Evolutionary conservation across 2,113 vertebrate genomes (phyloP).

Genomic region (Sinosuthora webbiana): DNA sequence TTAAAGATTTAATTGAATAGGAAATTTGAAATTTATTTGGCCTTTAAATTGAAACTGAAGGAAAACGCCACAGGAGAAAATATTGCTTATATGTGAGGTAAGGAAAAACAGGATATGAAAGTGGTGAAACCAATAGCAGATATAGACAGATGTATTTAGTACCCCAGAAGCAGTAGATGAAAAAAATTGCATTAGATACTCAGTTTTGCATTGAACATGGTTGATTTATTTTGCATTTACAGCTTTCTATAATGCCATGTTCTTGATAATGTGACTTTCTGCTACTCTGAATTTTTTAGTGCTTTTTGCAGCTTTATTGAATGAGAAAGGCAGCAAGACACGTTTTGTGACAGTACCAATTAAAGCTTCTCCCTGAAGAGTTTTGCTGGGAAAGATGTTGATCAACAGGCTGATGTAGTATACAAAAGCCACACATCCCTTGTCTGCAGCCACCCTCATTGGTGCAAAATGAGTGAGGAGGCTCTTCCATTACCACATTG

Average conservation of each 20-base stretch:
- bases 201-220: not conserved
- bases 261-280: not conserved
- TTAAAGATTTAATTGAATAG: not conserved
- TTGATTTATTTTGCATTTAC: not conserved
- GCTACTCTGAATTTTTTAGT: not conserved
- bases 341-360: not conserved
- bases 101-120: not conserved
- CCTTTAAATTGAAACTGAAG: not conserved
- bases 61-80: not conserved
- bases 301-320: constrained; percentile 7
- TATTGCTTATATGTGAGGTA: not conserved
- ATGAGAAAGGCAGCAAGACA: not conserved
- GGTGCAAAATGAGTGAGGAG: not conserved
- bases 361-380: constrained; percentile 28
- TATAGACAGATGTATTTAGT: not conserved
- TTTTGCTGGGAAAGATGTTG: not conserved
- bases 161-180: not conserved
- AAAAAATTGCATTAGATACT: not conserved
- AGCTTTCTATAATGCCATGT: not conserved
- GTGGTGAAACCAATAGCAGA: not conserved
- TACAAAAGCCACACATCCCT: not conserved
- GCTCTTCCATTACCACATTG: not conserved
- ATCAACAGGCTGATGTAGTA: constrained; percentile 10
- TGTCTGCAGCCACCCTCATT: not conserved
- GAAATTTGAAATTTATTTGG: not conserved